Evolutionary conservation across 2,888 invertebrate genomes (phyloP).

Genomic region (Noctua janthe): DNA sequence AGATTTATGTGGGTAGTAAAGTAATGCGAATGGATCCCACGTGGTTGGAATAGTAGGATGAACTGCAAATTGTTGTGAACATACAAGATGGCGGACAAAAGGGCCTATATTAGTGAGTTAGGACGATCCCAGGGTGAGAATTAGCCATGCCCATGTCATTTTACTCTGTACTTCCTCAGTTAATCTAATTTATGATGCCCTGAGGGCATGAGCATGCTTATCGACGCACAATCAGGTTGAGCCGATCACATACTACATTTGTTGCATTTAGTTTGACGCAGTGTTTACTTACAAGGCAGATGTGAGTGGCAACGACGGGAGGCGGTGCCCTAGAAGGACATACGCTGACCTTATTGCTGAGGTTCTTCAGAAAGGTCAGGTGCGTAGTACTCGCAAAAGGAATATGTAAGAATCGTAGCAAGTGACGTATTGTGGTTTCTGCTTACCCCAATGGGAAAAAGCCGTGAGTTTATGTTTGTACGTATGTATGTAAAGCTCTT

Average conservation of each 20-base stretch:
- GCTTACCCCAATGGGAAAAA: no score
- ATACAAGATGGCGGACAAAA: slow-evolving; percentile 35
- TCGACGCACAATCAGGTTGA: background rate
- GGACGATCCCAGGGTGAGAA: slow-evolving; percentile 2
- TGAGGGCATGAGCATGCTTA: background rate
- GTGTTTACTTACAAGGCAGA: background rate
- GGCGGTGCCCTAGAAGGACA: no score
- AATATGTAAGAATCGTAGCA: no score
- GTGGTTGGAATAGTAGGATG: slow-evolving; percentile 36
- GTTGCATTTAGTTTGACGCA: background rate
- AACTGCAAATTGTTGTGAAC: slow-evolving; percentile 35
- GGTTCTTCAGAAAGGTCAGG: no score
- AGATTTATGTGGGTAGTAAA: slow-evolving; percentile 61
- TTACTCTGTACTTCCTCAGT: background rate
- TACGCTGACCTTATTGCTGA: no score
- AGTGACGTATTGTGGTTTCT: no score
- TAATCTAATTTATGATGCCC: slow-evolving; percentile 5
- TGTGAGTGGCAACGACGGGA: no score
- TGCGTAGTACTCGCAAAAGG: no score
- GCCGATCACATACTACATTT: background rate
- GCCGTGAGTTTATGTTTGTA: no score
- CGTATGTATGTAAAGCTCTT: no score
- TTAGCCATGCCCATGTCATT: background rate
- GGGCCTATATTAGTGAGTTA: slow-evolving; percentile 2
- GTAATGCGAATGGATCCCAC: slow-evolving; percentile 59